A percentile compares a stretch with the other conserved stretches of the same genome.
These are phyloP conservation scores for Cyprinodon brontotheroides DNA, from an alignment of 2,113 vertebrate genomes.

Conservation along the genomic window DNA sequence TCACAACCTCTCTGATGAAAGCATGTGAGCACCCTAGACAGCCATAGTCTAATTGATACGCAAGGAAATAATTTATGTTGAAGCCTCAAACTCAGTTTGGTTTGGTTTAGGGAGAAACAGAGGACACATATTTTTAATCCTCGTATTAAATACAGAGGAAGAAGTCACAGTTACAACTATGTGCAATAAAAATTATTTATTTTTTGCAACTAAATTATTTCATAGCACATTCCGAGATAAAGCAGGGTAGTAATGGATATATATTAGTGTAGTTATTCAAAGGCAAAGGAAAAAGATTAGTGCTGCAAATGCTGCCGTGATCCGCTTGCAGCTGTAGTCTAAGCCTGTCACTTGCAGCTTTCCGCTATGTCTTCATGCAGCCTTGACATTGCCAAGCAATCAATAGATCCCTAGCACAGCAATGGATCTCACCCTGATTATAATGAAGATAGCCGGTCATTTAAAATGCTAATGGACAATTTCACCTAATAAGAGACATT, in stretches of 20 bases:
- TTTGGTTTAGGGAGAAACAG: slow-evolving; percentile 37
- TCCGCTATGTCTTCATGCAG: slow-evolving; percentile 65
- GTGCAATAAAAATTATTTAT: slow-evolving; percentile 74
- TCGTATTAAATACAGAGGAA: slow-evolving; percentile 52
- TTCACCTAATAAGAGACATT: slow-evolving; percentile 78
- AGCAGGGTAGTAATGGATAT: slow-evolving; percentile 77
- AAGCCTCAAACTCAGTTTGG: slow-evolving; percentile 48
- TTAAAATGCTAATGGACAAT: slow-evolving; percentile 80
- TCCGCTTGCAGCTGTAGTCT: slow-evolving; percentile 42
- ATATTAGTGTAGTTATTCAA: slow-evolving; percentile 80
- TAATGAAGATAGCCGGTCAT: slow-evolving; percentile 78
- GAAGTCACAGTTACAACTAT: slow-evolving; percentile 65
- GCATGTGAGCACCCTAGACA: slow-evolving; percentile 34
- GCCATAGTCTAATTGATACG: slow-evolving; percentile 64
- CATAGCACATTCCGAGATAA: slow-evolving; percentile 68
- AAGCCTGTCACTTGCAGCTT: slow-evolving; percentile 52
- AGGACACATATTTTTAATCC: slow-evolving; percentile 47
- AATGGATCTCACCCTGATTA: slow-evolving; percentile 72
- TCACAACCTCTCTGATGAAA: slow-evolving; percentile 45
- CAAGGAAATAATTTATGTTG: slow-evolving; percentile 46
- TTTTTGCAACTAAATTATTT: slow-evolving; percentile 77
- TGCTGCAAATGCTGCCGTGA: slow-evolving; percentile 37
- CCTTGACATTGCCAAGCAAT: slow-evolving; percentile 73
- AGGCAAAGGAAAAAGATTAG: slow-evolving; percentile 76
- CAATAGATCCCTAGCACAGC: slow-evolving; percentile 66